Base-by-base conservation (phyloP, 2,113 vertebrate species). In the Paradisaea rubra region DNA sequence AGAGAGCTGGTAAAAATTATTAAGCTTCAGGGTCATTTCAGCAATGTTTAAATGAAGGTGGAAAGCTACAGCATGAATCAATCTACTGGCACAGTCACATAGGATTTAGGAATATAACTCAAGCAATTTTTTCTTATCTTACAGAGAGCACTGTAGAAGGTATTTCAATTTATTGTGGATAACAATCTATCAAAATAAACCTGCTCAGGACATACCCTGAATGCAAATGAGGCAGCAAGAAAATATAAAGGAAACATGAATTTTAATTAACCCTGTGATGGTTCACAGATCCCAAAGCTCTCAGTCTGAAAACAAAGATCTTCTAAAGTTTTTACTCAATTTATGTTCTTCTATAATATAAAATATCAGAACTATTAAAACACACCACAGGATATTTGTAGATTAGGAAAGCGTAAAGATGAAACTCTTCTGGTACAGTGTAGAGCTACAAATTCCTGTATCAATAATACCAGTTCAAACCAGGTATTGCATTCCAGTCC, bases 131-230 rank as follows among this genome's bases (percentile, higher is more conserved):
- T 97, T 93, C 81, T 87, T 92, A 76, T 94, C 93, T 86, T 86
- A 74, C 59, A 82, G 52, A 93, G 35, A 95, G 14, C 68, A 80
- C 52, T 82, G 30, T 64, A 53, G 81, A 96, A 96, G 80, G 20
- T 76, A 96, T 96, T 97, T 97, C 89, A 96, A 74, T 92, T 97
- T 96, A 93, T 87, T 78, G 45, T 77, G 89, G 78, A 94, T 87
- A 96, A 94, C 33, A 88, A 94, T 89, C 74, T 95, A 87, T 94
- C 94, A 96, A 86, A 97, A 96, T 97, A 97, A 97, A 96, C 41
- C 71, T 70, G 50, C 23, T 84, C 54, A 71, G 45, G 33, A 84
- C 76, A 76, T 94, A 33, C 47, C 11, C 53, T 86, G 86, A 96
- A 92, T 92, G 70, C 17, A 89, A 86, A 94, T 65, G n/a, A 95